Percentiles rank a stretch among this genome's conserved stretches.
phyloP scores from a whole-genome alignment of 2,113 vertebrate genomes.

The Callorhinus ursinus region DNA sequence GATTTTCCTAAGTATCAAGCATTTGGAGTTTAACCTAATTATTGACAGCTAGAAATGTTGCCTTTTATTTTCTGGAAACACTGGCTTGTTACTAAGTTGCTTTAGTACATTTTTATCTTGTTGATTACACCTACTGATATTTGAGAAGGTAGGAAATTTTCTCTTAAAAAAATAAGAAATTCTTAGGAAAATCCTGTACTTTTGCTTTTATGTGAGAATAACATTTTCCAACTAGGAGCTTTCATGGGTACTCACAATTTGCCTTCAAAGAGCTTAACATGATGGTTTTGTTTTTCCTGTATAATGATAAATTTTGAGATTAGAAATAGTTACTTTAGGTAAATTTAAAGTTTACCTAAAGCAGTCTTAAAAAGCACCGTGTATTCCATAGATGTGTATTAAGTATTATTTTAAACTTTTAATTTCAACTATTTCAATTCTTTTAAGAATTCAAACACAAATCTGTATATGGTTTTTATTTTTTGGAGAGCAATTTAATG shows the following conservation, averaged over 20 bases:
- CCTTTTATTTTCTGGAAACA: constrained; percentile 15
- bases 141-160: background rate
- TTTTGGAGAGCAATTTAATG: background rate
- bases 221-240: background rate
- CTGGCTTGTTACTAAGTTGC: background rate
- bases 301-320: background rate
- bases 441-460: background rate
- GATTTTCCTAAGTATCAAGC: background rate
- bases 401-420: background rate
- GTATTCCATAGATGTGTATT: background rate
- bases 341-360: constrained; percentile 26
- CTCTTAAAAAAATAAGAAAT: background rate
- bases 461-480: background rate
- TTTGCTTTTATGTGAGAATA: background rate
- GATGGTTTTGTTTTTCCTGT: background rate
- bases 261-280: background rate
- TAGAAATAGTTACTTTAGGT: background rate
- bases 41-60: constrained; percentile 18
- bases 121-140: background rate
- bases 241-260: background rate
- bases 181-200: background rate
- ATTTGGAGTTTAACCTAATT: constrained; percentile 13
- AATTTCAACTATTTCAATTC: background rate
- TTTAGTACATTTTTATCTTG: background rate
- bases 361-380: background rate